These are phyloP conservation scores for Pipistrellus nathusii DNA, from an alignment of 2,797 vertebrate species.

Conservation along the genomic window DNA sequence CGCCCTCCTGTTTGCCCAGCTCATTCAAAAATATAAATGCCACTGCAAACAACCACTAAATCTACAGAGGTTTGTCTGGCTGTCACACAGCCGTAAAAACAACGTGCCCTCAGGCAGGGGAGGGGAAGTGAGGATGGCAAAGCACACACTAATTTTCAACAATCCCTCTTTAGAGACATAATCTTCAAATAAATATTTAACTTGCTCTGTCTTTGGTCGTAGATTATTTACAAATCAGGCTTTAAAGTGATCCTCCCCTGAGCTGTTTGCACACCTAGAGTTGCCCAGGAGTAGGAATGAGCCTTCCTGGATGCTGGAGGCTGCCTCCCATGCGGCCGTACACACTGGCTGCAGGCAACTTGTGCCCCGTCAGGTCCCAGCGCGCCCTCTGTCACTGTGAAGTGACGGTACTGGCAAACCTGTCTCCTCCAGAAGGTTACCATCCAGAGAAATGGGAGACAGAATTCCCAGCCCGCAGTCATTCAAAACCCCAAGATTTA, in stretches of 20 bases:
- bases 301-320: conserved; percentile 1
- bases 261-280: conserved; percentile 65
- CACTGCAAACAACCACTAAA: conserved; percentile 83
- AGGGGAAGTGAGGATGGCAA: conserved; percentile 53
- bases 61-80: conserved; percentile 80
- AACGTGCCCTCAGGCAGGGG: conserved; percentile 79
- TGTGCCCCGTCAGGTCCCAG: fast-evolving
- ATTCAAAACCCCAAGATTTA: neutral
- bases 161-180: conserved; percentile 82
- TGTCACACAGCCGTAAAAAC: conserved; percentile 81
- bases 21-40: conserved; percentile 84
- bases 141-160: conserved; percentile 79
- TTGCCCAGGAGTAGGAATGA: neutral
- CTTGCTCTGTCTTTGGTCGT: conserved; percentile 77
- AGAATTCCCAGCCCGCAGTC: neutral
- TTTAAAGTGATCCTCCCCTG: conserved; percentile 75
- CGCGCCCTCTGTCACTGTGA: neutral
- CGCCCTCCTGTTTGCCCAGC: conserved; percentile 77
- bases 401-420: neutral
- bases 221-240: conserved; percentile 79
- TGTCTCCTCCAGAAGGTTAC: neutral
- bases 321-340: neutral
- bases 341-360: neutral
- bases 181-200: conserved; percentile 85
- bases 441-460: neutral